Evolutionary conservation across 2,888 invertebrate species (phyloP).

Genomic region (Hypomecis atomaria): DNA sequence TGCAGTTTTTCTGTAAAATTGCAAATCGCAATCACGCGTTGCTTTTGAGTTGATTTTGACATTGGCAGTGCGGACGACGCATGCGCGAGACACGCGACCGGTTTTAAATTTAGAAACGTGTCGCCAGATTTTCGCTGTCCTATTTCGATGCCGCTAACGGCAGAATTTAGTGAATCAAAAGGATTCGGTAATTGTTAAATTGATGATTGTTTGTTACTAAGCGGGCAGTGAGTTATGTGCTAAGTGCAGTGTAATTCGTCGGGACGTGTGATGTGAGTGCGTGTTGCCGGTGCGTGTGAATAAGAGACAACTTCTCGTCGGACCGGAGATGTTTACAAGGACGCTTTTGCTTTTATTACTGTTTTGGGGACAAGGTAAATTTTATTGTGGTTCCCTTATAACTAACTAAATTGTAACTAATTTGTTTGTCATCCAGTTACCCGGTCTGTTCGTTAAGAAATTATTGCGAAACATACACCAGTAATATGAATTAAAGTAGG

Average conservation of each 20-base stretch:
- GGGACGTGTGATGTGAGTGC: slow-evolving; percentile 47
- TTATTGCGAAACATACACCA: too few species aligned
- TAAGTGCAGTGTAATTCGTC: slow-evolving; percentile 20
- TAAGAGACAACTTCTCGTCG: slow-evolving; percentile 39
- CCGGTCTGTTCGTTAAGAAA: too few species aligned
- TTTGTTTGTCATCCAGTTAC: too few species aligned
- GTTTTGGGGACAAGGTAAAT: slow-evolving; percentile 65
- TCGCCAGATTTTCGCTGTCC: slow-evolving; percentile 70
- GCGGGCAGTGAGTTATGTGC: slow-evolving; percentile 49
- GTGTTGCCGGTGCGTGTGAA: slow-evolving; percentile 46
- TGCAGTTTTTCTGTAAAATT: slow-evolving; percentile 31
- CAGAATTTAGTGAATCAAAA: slow-evolving; percentile 60
- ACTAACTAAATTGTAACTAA: too few species aligned
- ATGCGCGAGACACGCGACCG: slow-evolving; percentile 70
- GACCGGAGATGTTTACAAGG: slow-evolving; percentile 55
- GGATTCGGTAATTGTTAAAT: slow-evolving; percentile 47
- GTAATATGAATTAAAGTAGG: too few species aligned
- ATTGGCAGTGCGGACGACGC: slow-evolving; percentile 65
- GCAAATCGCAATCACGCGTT: slow-evolving; percentile 47
- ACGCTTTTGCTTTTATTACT: slow-evolving; percentile 58
- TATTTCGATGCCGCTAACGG: slow-evolving; percentile 71
- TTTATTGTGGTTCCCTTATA: too few species aligned
- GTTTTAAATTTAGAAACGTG: slow-evolving; percentile 79
- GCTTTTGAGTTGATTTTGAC: slow-evolving; percentile 56
- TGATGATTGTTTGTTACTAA: slow-evolving; percentile 45